Base-by-base conservation (phyloP, 1,140 invertebrate species). In the Diabrotica virgifera region DNA sequence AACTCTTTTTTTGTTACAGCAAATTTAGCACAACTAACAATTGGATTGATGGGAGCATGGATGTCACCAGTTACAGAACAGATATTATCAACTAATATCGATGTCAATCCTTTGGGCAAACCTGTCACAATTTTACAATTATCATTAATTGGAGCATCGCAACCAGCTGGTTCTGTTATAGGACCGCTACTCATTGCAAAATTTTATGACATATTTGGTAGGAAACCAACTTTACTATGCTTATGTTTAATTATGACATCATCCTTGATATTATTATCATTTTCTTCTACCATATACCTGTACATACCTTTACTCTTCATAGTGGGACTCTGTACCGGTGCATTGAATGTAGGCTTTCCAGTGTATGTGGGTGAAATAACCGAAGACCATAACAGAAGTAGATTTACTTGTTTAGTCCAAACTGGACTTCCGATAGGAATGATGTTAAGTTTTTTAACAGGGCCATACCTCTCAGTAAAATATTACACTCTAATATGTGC, bases 121-220 rank as follows among this genome's bases (percentile, higher is more conserved):
- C 58, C 58, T 9, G 62, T 85, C 5, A 81, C 79, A 0, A 11
- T 65, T 0, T 81, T 84, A 2, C 80, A 90, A 70, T 78, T 80
- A 53, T 89, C 91, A 0, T 95, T 91, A 90, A 89, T 95, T 64
- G 90, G 88, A 0, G 90, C 90, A 0, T 77, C 94, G 6, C 80
- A 94, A 56, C 85, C 90, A 0, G 72, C 95, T n/a, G 92, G 92
- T 9, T 90, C 91, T 37, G 81, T 91, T n/a, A 61, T 68, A 6
- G 73, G 71, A 6, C 65, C 71, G 0, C 59, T 67, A n/a, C 5
- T 67, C 5, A 77, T 79, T 13, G 80, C 78, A 6, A 65, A 72
- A 36, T 38, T 76, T 0, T 59, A 76, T n/a, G 78, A 82, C 52
- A 74, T 71, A 6, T 71, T 80, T 37, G 82, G 82, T 2, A 70